Evolutionary conservation across 1,140 invertebrate genomes (phyloP), one percentile per base, ranked within the genome.

Genomic region (Metopolophium dirhodum): DNA sequence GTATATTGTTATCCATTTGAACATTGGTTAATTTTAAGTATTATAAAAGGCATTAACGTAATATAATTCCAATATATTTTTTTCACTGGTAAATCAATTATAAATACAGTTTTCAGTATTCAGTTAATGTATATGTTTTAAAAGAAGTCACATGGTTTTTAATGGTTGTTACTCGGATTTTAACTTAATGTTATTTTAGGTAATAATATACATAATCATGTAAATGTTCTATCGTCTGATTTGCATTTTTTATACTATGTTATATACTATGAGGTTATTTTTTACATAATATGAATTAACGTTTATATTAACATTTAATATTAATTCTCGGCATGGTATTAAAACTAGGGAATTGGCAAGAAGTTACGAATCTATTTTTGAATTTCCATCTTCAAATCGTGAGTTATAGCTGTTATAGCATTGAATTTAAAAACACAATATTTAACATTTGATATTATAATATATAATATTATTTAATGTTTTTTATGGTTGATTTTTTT

Each of bases 281-380:
- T 85, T 45, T 41, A 85, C 23, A 85, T 14, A 45, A 85, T 45
- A 85, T 7, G 68, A 35, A 45, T 41, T 83, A 85, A 26, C 23
- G 83, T 26, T 85, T 85, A 85, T 45, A 85, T 85, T 37, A 85
- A 85, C 9, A 47, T 51, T 51, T 51, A 35, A 88, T 37, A 86
- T 86, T 86, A 47, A 86, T 47, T n/a, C 86, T 88, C 47, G 6
- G 86, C 86, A 88, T 88, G 86, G 86, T 35, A 54, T 51, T 88
- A 77, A 91, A 82, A 77, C 20, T 0, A 47, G 47, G 1, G 18
- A 91, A 77, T 90, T 90, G 89, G 89, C 89, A 90, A 90, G 18
- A 7, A 68, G 26, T 45, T 45, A 90, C 37, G 26, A 26, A 41
- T 90, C 89, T 90, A 90, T 61, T 90, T 90, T 90, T 90, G 61